phyloP scores from a whole-genome alignment of 2,113 vertebrate genomes.

The Microcebus ravelobensis region DNA sequence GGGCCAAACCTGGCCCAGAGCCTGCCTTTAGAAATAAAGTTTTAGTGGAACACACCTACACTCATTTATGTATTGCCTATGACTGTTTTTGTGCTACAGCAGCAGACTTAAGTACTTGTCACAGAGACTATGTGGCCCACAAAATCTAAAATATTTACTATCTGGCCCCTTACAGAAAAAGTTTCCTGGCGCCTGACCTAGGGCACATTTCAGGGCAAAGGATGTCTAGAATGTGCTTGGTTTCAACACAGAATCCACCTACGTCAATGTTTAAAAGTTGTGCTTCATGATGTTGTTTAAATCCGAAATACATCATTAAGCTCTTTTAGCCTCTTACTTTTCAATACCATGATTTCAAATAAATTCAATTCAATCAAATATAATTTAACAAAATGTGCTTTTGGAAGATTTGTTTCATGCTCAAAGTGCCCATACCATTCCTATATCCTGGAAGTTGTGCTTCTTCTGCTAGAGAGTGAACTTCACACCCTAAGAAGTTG shows the following conservation, averaged over 20 bases:
- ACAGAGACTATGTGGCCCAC: not conserved
- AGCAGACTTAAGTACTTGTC: not conserved
- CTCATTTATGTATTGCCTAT: not conserved
- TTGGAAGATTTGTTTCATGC: slow-evolving; percentile 24
- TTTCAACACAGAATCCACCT: not conserved
- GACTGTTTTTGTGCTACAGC: not conserved
- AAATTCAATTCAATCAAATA: slow-evolving; percentile 37
- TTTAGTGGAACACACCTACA: not conserved
- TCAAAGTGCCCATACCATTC: not conserved
- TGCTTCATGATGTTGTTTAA: slow-evolving; percentile 32
- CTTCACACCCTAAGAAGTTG: not conserved
- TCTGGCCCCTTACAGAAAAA: not conserved
- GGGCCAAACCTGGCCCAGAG: not conserved
- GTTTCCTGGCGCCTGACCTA: not conserved
- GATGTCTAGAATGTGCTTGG: not conserved
- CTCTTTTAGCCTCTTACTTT: slow-evolving; percentile 17
- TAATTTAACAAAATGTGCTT: slow-evolving; percentile 37
- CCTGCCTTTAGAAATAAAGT: not conserved
- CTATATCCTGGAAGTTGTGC: not conserved
- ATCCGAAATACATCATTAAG: slow-evolving; percentile 1
- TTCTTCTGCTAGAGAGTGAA: not conserved
- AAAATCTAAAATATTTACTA: not conserved
- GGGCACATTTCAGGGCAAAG: not conserved
- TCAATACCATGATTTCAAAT: slow-evolving; percentile 21
- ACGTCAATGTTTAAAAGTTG: not conserved